A percentile compares a stretch with the other conserved stretches of the same genome.
Evolutionary conservation across 64 coral and sea anemone genomes (phyloP).

Genomic region (Porites lutea): DNA sequence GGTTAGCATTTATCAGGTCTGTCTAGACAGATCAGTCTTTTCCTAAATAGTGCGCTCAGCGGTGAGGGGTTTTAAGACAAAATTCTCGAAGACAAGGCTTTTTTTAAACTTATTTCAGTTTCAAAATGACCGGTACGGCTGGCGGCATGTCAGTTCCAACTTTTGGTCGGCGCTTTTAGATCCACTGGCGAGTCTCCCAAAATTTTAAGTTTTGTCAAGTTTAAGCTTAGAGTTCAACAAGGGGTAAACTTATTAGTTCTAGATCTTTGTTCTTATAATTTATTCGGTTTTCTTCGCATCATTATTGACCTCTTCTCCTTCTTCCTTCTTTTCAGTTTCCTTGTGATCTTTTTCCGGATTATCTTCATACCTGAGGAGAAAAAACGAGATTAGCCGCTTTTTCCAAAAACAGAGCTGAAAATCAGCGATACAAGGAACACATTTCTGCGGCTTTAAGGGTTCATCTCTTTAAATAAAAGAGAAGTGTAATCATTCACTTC

Average conservation of each 20-base stretch:
- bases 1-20: too few species aligned
- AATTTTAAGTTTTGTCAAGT: background rate
- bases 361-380: slow-evolving; percentile 55
- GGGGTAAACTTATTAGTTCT: background rate
- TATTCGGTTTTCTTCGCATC: slow-evolving; percentile 48
- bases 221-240: background rate
- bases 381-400: background rate
- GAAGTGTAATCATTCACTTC: too few species aligned
- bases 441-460: background rate
- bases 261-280: background rate
- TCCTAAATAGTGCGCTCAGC: too few species aligned
- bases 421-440: background rate
- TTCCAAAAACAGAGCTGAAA: background rate
- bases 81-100: too few species aligned
- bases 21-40: too few species aligned
- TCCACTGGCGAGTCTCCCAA: background rate
- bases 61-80: too few species aligned
- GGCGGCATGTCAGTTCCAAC: too few species aligned
- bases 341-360: slow-evolving; percentile 39
- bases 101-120: too few species aligned
- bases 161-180: too few species aligned
- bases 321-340: slow-evolving; percentile 24
- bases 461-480: too few species aligned
- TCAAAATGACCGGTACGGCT: too few species aligned
- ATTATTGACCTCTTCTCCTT: slow-evolving; percentile 42